Base-by-base conservation (phyloP, 2,797 vertebrate species). In the Potorous gilbertii region DNA sequence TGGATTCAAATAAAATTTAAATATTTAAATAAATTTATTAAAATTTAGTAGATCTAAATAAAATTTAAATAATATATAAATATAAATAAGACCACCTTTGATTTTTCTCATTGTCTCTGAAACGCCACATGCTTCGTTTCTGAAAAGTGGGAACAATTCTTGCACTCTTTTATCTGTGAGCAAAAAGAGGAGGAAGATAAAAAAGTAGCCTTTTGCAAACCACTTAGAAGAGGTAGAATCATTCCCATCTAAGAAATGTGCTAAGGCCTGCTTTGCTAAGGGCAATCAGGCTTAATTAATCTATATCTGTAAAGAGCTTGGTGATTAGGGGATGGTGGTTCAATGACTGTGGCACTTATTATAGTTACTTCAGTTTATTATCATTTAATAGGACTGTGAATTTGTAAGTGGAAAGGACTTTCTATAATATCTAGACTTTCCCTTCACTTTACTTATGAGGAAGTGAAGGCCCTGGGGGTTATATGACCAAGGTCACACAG, bases 221-320 rank as follows among this genome's bases (percentile, higher is more conserved):
- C 66, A 16, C 50, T 94, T 96, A 96, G 94, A 96, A 95, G 62
- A 56, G 66, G 56, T 5, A 66, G 90, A 59, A 3, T 93, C 94
- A 92, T 92, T 94, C 92, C 56, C 93, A 94, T 52, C 96, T 94
- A 62, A 21, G 12, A 93, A 96, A 57, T 92, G 12, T 18, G 18
- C 74, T 93, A 94, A 96, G 91, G 92, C 93, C 81, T 93, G 57
- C 21, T 6, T 95, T 56, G 54, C 55, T 57, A 54, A 52, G 87
- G 46, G 27, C 94, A 94, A 91, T 2, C 55, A 54, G 59, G 52
- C 54, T 96, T 92, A 91, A 96, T 96, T 96, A 95, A 92, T 95
- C 52, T 54, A 54, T 54, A 21, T 57, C 31, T 29, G 54, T 54
- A 40, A 46, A 6, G 11, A n/a, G 3, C 28, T 55, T 52, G 92